Percentiles rank a stretch among this genome's conserved stretches.
These are phyloP conservation scores for Hermatobates lingyangjiaoensis DNA, from an alignment of 1,140 invertebrate species.

Conservation along the genomic window DNA sequence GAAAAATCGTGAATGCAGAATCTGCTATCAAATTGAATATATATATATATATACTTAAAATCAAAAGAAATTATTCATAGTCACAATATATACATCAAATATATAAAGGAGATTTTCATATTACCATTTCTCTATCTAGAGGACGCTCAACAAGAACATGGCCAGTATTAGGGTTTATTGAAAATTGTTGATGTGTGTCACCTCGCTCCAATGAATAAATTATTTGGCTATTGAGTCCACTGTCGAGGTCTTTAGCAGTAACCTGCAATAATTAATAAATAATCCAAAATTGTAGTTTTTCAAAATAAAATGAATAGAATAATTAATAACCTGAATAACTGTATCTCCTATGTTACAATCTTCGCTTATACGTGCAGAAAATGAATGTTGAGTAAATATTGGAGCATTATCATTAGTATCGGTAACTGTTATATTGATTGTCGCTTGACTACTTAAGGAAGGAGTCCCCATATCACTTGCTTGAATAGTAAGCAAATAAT, in stretches of 20 bases:
- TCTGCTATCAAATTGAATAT: no score
- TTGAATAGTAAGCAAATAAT: constrained; percentile 77
- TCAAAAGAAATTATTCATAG: no score
- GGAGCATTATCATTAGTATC: constrained; percentile 85
- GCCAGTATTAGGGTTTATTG: constrained; percentile 57
- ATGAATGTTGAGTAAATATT: constrained; percentile 58
- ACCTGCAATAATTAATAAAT: constrained; percentile 26
- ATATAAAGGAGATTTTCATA: no score
- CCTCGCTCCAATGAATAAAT: constrained; percentile 60
- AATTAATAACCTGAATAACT: constrained; percentile 39
- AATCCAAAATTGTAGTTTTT: neutral
- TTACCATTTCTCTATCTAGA: constrained; percentile 64
- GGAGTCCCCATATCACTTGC: constrained; percentile 73
- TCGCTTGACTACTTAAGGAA: constrained; percentile 64
- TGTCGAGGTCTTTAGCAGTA: constrained; percentile 60
- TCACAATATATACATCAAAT: no score
- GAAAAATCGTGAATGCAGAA: no score
- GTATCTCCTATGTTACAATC: constrained; percentile 48
- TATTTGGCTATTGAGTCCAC: constrained; percentile 55
- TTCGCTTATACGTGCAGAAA: constrained; percentile 58
- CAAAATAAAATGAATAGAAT: neutral
- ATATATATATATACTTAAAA: no score
- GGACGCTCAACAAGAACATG: constrained; percentile 49
- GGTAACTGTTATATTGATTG: constrained; percentile 67
- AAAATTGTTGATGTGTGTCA: constrained; percentile 56